Conservation (phyloP, 23 tunicate species). For the Aplidium turbinatum region DNA sequence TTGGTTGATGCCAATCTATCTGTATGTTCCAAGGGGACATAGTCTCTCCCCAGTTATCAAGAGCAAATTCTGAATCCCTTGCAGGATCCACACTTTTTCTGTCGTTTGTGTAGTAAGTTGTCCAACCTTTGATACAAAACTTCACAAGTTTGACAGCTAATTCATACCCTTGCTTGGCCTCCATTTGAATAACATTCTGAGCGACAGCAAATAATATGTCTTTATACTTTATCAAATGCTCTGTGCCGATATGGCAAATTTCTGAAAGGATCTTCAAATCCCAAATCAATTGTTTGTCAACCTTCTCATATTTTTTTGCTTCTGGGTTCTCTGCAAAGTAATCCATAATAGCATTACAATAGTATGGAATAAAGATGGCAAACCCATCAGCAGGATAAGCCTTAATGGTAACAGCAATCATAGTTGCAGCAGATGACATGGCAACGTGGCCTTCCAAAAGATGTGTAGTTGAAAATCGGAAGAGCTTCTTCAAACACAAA, state of each 20-base stretch:
- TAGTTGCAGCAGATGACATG: conserved; percentile 27
- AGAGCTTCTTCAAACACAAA: conserved; percentile 46
- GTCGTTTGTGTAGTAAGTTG: conserved; percentile 48
- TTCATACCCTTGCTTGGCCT: conserved; percentile 63
- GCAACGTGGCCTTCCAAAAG: conserved; percentile 66
- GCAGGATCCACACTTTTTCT: conserved; percentile 50
- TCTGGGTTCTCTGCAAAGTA: conserved; percentile 60
- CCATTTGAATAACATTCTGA: conserved; percentile 27
- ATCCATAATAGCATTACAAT: conserved; percentile 33
- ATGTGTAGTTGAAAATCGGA: conserved; percentile 64
- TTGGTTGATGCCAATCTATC: conserved; percentile 78
- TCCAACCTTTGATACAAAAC: conserved; percentile 42
- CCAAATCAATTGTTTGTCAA: conserved; percentile 84
- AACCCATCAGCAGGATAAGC: conserved; percentile 59
- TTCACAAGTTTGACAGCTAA: conserved; percentile 39
- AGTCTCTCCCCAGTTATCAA: conserved; percentile 82
- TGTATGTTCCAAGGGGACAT: conserved; percentile 48
- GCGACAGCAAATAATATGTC: conserved; percentile 48
- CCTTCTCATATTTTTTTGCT: conserved; percentile 55
- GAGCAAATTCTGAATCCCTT: conserved; percentile 41
- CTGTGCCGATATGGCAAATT: conserved; percentile 46
- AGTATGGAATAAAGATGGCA: conserved; percentile 71
- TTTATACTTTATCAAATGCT: conserved; percentile 44
- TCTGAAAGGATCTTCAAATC: conserved; percentile 60
- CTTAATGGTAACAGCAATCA: conserved; percentile 57